Evolutionary conservation across 1,140 invertebrate genomes (phyloP).

Genomic region (Sarcophaga bullata): DNA sequence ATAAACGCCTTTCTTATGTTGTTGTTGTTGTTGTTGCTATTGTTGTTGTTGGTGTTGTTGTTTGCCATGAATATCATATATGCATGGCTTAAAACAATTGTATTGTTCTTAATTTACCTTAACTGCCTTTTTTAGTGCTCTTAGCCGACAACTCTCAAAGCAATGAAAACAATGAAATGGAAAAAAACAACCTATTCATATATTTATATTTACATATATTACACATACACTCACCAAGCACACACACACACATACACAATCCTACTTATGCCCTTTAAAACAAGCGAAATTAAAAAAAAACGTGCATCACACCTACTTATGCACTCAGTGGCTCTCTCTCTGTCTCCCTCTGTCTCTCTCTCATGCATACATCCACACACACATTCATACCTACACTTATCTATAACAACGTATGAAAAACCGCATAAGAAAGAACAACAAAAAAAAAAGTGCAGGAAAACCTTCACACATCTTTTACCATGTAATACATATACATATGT

Average conservation of each 20-base stretch:
- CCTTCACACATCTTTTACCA: slow-evolving; percentile 30
- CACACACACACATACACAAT: neutral
- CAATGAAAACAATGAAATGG: slow-evolving; percentile 33
- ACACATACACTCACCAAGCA: neutral
- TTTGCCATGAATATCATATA: no score
- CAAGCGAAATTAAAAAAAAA: neutral
- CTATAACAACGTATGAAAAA: neutral
- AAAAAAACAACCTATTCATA: neutral
- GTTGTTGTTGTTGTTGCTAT: neutral
- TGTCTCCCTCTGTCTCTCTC: no score
- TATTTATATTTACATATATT: neutral
- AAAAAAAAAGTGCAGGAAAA: neutral
- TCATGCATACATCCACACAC: neutral
- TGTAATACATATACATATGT: no score
- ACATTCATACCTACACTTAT: neutral
- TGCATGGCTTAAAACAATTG: slow-evolving; percentile 39
- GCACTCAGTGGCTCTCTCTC: no score
- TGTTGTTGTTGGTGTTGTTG: neutral
- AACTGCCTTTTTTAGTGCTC: slow-evolving; percentile 39
- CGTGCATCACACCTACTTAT: neutral
- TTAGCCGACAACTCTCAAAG: slow-evolving; percentile 35
- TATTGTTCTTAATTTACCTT: slow-evolving; percentile 40
- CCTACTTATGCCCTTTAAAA: neutral
- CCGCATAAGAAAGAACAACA: neutral
- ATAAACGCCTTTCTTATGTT: slow-evolving; percentile 24